Evolutionary conservation across 2,797 vertebrate genomes (phyloP).

Genomic region (Diplodus puntazzo): DNA sequence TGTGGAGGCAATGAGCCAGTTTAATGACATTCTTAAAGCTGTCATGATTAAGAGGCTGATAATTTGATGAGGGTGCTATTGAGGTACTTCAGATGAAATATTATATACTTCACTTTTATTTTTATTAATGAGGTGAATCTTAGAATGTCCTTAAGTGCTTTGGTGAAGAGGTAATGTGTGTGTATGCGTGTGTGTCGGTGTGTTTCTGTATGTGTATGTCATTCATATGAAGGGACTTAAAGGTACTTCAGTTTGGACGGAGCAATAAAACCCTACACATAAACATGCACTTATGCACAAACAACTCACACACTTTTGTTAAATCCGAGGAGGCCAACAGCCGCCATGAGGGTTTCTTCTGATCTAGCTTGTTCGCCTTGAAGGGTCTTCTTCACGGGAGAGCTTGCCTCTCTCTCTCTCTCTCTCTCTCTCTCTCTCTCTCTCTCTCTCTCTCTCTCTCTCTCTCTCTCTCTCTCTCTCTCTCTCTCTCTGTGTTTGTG

Average conservation of each 20-base stretch:
- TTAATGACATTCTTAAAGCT: constrained; percentile 53
- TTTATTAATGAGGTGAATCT: constrained; percentile 49
- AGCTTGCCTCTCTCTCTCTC: constrained; percentile 7
- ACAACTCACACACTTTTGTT: neutral
- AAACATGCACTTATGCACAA: neutral
- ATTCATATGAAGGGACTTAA: neutral
- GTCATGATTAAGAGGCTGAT: constrained; percentile 55
- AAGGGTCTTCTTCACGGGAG: constrained; percentile 52
- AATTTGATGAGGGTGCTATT: constrained; percentile 42
- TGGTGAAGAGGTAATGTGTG: neutral
- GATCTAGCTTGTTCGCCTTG: constrained; percentile 57
- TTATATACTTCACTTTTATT: constrained; percentile 30
- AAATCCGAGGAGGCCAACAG: constrained; percentile 22
- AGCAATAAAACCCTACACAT: neutral
- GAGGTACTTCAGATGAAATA: constrained; percentile 41
- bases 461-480: constrained; percentile 17
- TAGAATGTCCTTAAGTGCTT: constrained; percentile 24
- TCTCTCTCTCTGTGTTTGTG: constrained; percentile 35
- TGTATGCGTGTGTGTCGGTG: neutral
- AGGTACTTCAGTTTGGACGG: neutral
- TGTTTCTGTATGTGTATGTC: neutral
- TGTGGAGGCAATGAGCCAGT: constrained; percentile 33
- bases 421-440: constrained; percentile 14
- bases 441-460: too few relatives aligned
- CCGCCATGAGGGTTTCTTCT: constrained; percentile 45